Evolutionary conservation across 2,797 vertebrate species (phyloP), one percentile per base, ranked within the genome.

Genomic region (Tenualosa ilisha): DNA sequence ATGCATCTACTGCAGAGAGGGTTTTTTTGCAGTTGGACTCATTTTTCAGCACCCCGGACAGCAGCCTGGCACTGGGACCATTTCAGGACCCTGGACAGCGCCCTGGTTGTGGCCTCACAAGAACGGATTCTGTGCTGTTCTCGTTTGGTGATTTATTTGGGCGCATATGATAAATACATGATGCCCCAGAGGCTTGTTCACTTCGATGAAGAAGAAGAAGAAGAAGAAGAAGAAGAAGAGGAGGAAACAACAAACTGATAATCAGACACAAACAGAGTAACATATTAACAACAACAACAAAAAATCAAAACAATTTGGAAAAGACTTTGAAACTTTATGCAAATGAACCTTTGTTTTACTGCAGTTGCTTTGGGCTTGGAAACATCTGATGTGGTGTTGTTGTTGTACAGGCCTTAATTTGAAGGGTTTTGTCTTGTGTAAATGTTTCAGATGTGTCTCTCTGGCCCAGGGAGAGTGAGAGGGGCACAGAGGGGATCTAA

Each of bases 61-160:
- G 63, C 63, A 65, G 26, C 63, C 63, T 3, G 24, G 63, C 11
- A 9, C 26, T 65, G 63, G 24, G 12, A 11, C 24, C 11, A 4
- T 65, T 65, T 65, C 63, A 65, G 63, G 8, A 65, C 63, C 63
- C 63, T 65, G 63, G 63, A 65, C 63, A 65, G 63, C 63, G 13
- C 24, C 63, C 0, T 3, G 0, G 11, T 31, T 12, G 11, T 31
- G 63, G 11, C 63, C 2, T 9, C 24, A 26, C 24, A 65, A 3
- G 8, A 31, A 0, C 63, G 31, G 63, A 31, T 13, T 3, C 8
- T 24, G 26, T 65, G 51, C 12, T 65, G 6, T 26, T 65, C 63
- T 65, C 63, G 31, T 65, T 65, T 65, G 63, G 26, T 4, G 63
- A 12, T 26, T 65, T 65, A 31, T 65, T 12, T 26, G 24, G 31